Evolutionary conservation across 2,888 invertebrate genomes (phyloP).

Genomic region (Didymodactylos carnosus): DNA sequence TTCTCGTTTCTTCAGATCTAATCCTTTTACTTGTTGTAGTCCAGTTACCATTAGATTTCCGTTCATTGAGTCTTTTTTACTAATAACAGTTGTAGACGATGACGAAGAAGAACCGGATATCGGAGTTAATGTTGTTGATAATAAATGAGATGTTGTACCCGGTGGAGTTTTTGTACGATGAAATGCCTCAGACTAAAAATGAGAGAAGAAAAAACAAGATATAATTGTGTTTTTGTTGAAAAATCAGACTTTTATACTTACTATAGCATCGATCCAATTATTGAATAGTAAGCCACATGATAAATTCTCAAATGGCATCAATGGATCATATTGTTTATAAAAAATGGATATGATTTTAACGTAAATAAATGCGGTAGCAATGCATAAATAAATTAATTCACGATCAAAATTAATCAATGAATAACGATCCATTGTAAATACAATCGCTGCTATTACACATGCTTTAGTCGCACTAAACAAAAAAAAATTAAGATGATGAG

Average conservation of each 20-base stretch:
- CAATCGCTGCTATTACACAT: slow-evolving; percentile 73
- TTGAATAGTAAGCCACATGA: slow-evolving; percentile 71
- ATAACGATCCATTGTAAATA: slow-evolving; percentile 88
- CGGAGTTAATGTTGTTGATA: too few species aligned
- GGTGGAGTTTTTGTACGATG: not conserved
- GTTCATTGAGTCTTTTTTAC: too few species aligned
- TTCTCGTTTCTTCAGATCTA: too few species aligned
- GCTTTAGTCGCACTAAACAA: slow-evolving; percentile 75
- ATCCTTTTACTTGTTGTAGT: too few species aligned
- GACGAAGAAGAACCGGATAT: too few species aligned
- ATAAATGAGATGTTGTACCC: not conserved
- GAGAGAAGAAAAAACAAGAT: not conserved
- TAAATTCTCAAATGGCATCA: slow-evolving; percentile 92
- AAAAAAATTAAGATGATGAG: slow-evolving; percentile 19
- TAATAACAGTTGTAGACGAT: too few species aligned
- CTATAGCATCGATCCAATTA: slow-evolving; percentile 81
- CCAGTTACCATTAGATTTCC: too few species aligned
- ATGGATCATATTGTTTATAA: slow-evolving; percentile 90
- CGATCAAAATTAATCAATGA: slow-evolving; percentile 87
- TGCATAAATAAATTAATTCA: slow-evolving; percentile 84
- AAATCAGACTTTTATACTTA: not conserved
- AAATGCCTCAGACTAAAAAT: not conserved
- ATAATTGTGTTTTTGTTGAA: not conserved
- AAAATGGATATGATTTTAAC: slow-evolving; percentile 72
- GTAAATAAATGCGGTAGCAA: slow-evolving; percentile 87